These are phyloP conservation scores for Malacoctenus gilli DNA, from an alignment of 2,797 vertebrate genomes.

Conservation along the genomic window DNA sequence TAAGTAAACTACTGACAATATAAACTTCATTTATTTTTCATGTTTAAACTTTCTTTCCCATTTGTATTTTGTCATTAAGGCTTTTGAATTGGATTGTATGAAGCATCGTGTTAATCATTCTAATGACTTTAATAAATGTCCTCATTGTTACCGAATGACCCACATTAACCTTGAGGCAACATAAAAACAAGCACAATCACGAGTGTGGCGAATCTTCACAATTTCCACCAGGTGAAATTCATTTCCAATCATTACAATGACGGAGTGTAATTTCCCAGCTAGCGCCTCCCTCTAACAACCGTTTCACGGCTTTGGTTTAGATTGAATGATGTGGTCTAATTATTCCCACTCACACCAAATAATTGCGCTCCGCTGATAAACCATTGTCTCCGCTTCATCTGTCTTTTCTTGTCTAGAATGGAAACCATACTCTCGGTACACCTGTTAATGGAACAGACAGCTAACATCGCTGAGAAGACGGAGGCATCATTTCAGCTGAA, in stretches of 20 bases:
- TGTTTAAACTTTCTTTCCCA: neutral
- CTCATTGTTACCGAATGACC: conserved; percentile 37
- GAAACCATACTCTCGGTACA: neutral
- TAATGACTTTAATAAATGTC: conserved; percentile 42
- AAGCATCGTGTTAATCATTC: conserved; percentile 23
- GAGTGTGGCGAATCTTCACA: conserved; percentile 24
- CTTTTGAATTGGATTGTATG: conserved; percentile 16
- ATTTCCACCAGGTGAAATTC: conserved; percentile 58
- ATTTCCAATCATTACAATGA: conserved; percentile 53
- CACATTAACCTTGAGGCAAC: conserved; percentile 47
- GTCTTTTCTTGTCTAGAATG: conserved; percentile 13
- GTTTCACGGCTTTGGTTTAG: conserved; percentile 47
- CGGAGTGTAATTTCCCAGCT: conserved; percentile 52
- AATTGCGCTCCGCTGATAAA: conserved; percentile 52
- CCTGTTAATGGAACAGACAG: conserved; percentile 24
- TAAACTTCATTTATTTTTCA: neutral
- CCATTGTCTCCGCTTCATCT: conserved; percentile 24
- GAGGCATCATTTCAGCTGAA: no score
- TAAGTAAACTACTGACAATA: no score
- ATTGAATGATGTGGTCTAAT: conserved; percentile 57
- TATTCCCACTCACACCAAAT: conserved; percentile 57
- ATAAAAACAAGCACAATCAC: conserved; percentile 47
- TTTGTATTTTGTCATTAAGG: no score
- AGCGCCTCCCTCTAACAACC: conserved; percentile 55
- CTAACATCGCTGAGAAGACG: no score